Percentiles rank a stretch among this genome's conserved stretches.
These are phyloP conservation scores for Amphiprion percula DNA, from an alignment of 2,113 vertebrate species.

Conservation along the genomic window DNA sequence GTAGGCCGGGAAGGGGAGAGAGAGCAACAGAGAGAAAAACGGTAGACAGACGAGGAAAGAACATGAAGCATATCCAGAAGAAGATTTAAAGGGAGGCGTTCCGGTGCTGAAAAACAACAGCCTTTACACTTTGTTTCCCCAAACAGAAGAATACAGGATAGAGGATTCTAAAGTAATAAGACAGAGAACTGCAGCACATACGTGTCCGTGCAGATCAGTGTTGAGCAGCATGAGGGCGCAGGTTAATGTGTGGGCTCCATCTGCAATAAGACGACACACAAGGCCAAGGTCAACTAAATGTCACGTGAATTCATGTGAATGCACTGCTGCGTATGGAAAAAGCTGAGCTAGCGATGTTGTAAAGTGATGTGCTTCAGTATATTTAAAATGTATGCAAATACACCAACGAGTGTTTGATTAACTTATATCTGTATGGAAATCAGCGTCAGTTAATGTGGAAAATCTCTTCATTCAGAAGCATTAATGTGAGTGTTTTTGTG, in stretches of 20 bases:
- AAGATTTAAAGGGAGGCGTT: conserved; percentile 7
- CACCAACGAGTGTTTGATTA: not conserved
- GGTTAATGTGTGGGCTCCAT: conserved; percentile 86
- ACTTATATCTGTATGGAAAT: not conserved
- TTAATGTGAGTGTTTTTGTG: not conserved
- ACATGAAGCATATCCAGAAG: conserved; percentile 2
- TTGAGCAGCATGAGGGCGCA: conserved; percentile 88
- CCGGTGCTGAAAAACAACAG: not conserved
- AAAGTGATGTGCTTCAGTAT: not conserved
- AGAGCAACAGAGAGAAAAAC: conserved; percentile 12
- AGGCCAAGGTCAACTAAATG: conserved; percentile 29
- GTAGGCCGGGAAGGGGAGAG: conserved; percentile 59
- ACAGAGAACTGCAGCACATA: conserved; percentile 68
- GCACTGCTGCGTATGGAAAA: not conserved
- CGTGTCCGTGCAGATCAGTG: conserved; percentile 87
- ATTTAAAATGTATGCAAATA: not conserved
- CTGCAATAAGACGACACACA: conserved; percentile 68
- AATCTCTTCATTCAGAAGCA: not conserved
- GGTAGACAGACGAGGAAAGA: conserved; percentile 4
- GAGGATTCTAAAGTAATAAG: not conserved
- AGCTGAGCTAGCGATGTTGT: not conserved
- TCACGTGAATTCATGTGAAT: not conserved
- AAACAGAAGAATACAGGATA: not conserved
- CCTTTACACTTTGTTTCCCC: not conserved
- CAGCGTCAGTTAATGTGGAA: not conserved